Conservation (phyloP, 2,888 invertebrate species). For the Nudaria mundana region DNA sequence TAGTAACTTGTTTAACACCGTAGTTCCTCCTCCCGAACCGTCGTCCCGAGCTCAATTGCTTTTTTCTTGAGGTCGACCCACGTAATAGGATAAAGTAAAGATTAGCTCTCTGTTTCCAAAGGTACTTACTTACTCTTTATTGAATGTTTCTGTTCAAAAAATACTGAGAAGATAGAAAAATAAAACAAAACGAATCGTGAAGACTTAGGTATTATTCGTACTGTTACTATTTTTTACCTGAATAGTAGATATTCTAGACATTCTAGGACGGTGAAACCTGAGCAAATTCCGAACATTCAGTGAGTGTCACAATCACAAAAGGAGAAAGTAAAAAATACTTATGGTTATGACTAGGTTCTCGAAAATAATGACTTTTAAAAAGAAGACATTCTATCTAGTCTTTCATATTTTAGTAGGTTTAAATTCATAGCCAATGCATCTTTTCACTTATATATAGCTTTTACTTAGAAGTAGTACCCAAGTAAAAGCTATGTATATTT, state of each 20-base stretch:
- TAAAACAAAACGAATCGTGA: constrained; percentile 5
- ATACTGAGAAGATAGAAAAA: constrained; percentile 3
- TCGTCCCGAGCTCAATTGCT: constrained; percentile 65
- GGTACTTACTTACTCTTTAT: constrained; percentile 45
- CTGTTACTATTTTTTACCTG: neutral
- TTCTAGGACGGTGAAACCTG: too few species aligned
- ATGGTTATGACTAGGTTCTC: too few species aligned
- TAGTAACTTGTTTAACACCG: constrained; percentile 60
- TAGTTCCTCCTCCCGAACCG: constrained; percentile 40
- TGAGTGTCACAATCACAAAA: too few species aligned
- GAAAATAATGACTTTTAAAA: too few species aligned
- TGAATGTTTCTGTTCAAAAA: constrained; percentile 32
- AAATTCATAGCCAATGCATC: too few species aligned
- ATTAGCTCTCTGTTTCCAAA: constrained; percentile 63
- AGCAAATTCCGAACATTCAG: too few species aligned
- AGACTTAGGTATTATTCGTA: constrained; percentile 2
- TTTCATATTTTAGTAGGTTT: too few species aligned
- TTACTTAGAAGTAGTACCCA: too few species aligned
- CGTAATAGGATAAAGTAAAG: constrained; percentile 74
- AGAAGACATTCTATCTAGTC: too few species aligned
- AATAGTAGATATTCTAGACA: too few species aligned
- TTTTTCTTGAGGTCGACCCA: constrained; percentile 72
- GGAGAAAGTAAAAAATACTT: too few species aligned
- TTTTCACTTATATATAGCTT: too few species aligned
- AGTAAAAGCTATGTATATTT: neutral